A percentile compares a stretch with the other conserved stretches of the same genome.
Conservation (phyloP, 2,888 invertebrate species). For the Eristalis pertinax region DNA sequence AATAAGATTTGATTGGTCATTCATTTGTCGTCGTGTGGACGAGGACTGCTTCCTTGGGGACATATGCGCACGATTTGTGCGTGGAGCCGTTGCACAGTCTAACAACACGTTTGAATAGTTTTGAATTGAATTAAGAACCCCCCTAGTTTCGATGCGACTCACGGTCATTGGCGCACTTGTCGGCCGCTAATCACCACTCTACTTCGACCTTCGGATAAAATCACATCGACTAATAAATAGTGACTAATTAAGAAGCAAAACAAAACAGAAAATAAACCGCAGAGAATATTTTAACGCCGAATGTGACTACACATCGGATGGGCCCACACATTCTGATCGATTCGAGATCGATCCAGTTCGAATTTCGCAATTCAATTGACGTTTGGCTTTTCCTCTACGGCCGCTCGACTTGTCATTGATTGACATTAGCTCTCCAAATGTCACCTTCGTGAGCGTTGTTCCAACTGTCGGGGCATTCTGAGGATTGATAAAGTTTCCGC, state of each 20-base stretch:
- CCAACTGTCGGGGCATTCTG: not conserved
- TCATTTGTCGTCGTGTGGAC: not conserved
- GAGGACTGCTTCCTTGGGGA: conserved; percentile 1
- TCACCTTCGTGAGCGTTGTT: not conserved
- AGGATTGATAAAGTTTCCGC: conserved; percentile 17
- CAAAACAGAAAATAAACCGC: not conserved
- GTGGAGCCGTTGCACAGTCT: not conserved
- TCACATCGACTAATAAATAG: conserved; percentile 59
- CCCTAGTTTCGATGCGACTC: conserved; percentile 39
- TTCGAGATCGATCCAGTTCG: conserved; percentile 15
- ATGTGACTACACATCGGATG: not conserved
- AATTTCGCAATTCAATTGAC: conserved; percentile 10
- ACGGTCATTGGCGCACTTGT: conserved; percentile 68
- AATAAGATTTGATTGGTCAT: conserved; percentile 12
- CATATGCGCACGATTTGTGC: not conserved
- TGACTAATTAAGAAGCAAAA: conserved; percentile 45
- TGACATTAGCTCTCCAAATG: conserved; percentile 22
- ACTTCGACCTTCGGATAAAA: conserved; percentile 62
- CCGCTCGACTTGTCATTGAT: conserved; percentile 16
- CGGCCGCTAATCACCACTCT: conserved; percentile 58
- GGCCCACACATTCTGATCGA: conserved; percentile 16
- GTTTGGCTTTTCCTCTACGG: not conserved
- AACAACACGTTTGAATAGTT: conserved; percentile 28
- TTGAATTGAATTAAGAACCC: conserved; percentile 14
- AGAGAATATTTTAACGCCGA: conserved; percentile 3